phyloP scores from a whole-genome alignment of 30 jellyfish, hydroid and myxozoan species.

The Aurelia aurita complex sp. Pacific region DNA sequence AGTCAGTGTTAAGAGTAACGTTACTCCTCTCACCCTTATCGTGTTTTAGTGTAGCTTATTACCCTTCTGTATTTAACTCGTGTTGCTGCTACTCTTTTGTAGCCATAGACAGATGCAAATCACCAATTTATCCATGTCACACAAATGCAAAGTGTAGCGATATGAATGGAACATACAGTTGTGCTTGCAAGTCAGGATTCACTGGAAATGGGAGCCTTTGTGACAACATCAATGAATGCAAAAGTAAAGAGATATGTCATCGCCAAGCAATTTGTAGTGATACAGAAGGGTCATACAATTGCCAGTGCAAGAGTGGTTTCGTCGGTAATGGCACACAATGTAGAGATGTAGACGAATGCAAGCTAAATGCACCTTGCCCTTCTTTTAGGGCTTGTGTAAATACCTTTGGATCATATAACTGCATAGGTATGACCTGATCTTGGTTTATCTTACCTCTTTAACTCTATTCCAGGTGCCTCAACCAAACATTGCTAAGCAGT shows the following conservation, averaged over 20 bases:
- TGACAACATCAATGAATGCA: slow-evolving; percentile 11
- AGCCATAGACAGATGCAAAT: slow-evolving; percentile 58
- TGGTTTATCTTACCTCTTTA: background rate
- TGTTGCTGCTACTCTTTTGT: background rate
- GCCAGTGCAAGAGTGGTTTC: slow-evolving; percentile 15
- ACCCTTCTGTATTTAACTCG: background rate
- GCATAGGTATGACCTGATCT: background rate
- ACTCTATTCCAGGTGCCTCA: too few species aligned
- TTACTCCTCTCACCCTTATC: slow-evolving; percentile 19
- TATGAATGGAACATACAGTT: slow-evolving; percentile 30
- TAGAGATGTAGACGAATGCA: slow-evolving; percentile 13
- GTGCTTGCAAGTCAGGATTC: slow-evolving; percentile 36
- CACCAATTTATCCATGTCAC: slow-evolving; percentile 34
- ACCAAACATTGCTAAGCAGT: too few species aligned
- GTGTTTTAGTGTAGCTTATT: slow-evolving; percentile 15
- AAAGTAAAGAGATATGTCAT: background rate
- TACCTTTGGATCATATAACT: slow-evolving; percentile 13
- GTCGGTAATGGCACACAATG: slow-evolving; percentile 10
- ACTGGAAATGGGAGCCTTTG: slow-evolving; percentile 27
- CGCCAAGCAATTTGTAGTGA: slow-evolving; percentile 4
- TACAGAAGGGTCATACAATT: slow-evolving; percentile 11
- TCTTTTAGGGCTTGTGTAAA: slow-evolving; percentile 16
- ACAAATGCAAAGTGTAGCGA: slow-evolving; percentile 45
- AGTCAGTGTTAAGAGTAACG: background rate
- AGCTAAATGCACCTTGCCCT: background rate